A percentile compares a stretch with the other conserved stretches of the same genome.
These are phyloP conservation scores for Sebastes baramenuke DNA, from an alignment of 2,797 vertebrate genomes.

Conservation along the genomic window DNA sequence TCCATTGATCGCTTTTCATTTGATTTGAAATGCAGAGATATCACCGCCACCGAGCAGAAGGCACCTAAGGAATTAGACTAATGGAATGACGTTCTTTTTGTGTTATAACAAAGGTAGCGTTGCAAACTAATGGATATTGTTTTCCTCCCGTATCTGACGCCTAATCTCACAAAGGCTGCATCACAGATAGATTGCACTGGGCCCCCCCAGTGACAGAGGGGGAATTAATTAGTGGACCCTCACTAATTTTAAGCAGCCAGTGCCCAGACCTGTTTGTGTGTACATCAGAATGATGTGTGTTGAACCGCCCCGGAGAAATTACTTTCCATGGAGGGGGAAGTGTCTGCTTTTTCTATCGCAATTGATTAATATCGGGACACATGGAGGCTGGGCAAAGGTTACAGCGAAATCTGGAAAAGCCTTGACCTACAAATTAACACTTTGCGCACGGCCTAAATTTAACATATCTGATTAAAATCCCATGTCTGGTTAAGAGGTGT, in stretches of 20 bases:
- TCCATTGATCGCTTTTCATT: conserved; percentile 79
- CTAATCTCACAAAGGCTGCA: conserved; percentile 77
- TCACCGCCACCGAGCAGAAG: conserved; percentile 54
- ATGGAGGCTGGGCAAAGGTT: conserved; percentile 73
- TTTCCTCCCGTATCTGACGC: conserved; percentile 75
- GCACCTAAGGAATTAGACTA: conserved; percentile 79
- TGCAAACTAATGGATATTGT: conserved; percentile 81
- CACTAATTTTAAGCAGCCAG: conserved; percentile 77
- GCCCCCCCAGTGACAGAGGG: conserved; percentile 70
- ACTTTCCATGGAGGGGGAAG: conserved; percentile 58
- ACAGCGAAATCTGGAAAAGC: conserved; percentile 64
- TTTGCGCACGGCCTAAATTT: conserved; percentile 64
- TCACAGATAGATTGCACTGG: conserved; percentile 74
- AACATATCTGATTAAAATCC: conserved; percentile 78
- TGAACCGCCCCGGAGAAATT: conserved; percentile 73
- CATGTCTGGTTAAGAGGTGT: conserved; percentile 65
- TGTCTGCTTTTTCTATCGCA: conserved; percentile 61
- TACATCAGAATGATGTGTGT: conserved; percentile 61
- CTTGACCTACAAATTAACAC: conserved; percentile 80
- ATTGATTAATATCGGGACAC: conserved; percentile 80
- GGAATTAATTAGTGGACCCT: conserved; percentile 81
- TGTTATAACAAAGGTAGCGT: conserved; percentile 71
- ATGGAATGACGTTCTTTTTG: conserved; percentile 63
- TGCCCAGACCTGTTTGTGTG: conserved; percentile 71
- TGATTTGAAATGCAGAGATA: conserved; percentile 77